Evolutionary conservation across 37 sponge, comb jelly and placozoan genomes (phyloP), one percentile per base, ranked within the genome.

Genomic region (Bolinopsis microptera): DNA sequence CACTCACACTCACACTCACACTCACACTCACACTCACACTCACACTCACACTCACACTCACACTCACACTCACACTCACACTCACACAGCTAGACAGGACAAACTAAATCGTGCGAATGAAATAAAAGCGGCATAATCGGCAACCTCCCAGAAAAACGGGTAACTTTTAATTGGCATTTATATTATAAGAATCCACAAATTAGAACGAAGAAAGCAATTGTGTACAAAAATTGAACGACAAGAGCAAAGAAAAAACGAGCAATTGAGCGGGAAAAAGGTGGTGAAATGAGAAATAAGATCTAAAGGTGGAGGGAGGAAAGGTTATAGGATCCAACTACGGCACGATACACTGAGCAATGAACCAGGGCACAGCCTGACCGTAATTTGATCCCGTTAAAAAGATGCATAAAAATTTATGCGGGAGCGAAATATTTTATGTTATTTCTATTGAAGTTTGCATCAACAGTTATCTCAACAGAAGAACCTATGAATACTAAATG

Each of bases 241-340:
- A 72, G 95, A 74, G 16, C 26, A n/a, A 24, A 69, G 70, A 76
- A 38, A 13, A 22, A 26, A 0, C 27, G 8, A 25, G 76, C 37
- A 26, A 75, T 38, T 3, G 35, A 21, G 31, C 22, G 36, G 93
- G 36, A 31, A 83, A 9, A 22, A 93, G 76, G 76, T 76, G 34
- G n/a, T 75, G 93, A 70, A 72, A 74, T 72, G 38, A 74, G 39
- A 92, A 69, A 92, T 69, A 70, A 92, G 33, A 68, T 8, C 83
- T 2, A 23, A 38, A 83, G 83, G 23, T 0, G 35, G 30, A 5
- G 72, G 69, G 69, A 38, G 41, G 31, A 36, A 26, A 37, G 39
- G 40, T 40, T 48, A 48, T 48, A 13, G 13, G 13, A 48, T 48
- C 61, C 13, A 13, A 13, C 61, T 13, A 48, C 61, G 61, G 61